phyloP scores from a whole-genome alignment of 1,140 invertebrate species.

The Dreissena polymorpha region DNA sequence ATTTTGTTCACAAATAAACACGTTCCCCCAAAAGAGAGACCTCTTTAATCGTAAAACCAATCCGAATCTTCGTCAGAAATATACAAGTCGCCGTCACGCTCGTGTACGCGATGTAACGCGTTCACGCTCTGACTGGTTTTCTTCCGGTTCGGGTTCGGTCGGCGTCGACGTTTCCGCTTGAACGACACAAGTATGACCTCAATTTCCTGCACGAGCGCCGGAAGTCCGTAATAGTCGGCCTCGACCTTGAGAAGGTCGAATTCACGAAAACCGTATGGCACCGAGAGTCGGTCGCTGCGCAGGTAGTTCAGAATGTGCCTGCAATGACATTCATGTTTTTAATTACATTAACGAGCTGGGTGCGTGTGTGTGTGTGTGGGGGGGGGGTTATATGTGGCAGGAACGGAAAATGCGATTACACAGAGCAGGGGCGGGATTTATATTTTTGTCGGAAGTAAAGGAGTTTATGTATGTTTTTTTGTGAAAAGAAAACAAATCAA shows the following conservation, averaged over 20 bases:
- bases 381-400: too few species aligned
- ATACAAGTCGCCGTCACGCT: conserved; percentile 51
- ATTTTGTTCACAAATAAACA: background rate
- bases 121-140: conserved; percentile 40
- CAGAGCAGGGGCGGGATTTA: too few species aligned
- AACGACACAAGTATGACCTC: conserved; percentile 54
- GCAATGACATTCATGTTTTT: background rate
- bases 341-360: too few species aligned
- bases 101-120: conserved; percentile 41
- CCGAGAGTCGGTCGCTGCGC: conserved; percentile 62
- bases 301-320: conserved; percentile 73
- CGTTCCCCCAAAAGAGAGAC: background rate
- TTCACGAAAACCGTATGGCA: conserved; percentile 65
- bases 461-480: too few species aligned
- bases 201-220: conserved; percentile 57
- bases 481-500: too few species aligned
- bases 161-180: conserved; percentile 34
- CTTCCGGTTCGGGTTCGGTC: conserved; percentile 17
- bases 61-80: conserved; percentile 52
- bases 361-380: too few species aligned
- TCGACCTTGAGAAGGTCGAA: conserved; percentile 65
- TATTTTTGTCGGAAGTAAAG: too few species aligned
- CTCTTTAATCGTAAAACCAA: conserved; percentile 47
- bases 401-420: too few species aligned
- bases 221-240: conserved; percentile 65